Evolutionary conservation across 2,797 vertebrate genomes (phyloP).

Genomic region (Silurus lanzhouensis): DNA sequence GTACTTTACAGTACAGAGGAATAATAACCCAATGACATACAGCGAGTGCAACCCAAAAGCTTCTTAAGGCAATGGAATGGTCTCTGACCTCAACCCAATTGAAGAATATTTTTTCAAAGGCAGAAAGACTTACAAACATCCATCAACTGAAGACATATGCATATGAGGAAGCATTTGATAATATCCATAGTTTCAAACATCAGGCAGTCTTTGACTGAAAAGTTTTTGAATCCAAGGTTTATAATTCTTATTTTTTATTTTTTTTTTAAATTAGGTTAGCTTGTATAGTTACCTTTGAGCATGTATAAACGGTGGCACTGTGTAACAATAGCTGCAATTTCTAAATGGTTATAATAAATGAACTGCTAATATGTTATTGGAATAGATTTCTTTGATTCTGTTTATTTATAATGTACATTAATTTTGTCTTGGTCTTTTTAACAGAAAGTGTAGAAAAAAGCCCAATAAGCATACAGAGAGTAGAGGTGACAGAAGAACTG

Average conservation of each 20-base stretch:
- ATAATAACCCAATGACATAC: neutral
- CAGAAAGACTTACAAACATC: neutral
- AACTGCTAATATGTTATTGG: neutral
- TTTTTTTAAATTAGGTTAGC: neutral
- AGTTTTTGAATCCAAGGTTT: neutral
- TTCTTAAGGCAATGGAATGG: neutral
- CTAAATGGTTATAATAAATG: neutral
- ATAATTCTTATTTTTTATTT: neutral
- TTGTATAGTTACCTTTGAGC: neutral
- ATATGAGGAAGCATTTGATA: neutral
- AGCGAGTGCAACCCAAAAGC: neutral
- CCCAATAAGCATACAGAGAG: constrained; percentile 54
- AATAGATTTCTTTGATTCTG: neutral
- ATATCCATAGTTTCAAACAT: neutral
- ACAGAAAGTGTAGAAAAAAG: constrained; percentile 67
- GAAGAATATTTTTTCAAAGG: neutral
- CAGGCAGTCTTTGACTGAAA: neutral
- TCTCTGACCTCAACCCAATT: neutral
- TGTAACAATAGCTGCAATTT: neutral
- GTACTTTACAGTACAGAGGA: neutral
- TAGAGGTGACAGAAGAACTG: constrained; percentile 62
- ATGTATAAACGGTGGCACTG: neutral
- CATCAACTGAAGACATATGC: neutral
- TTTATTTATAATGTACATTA: neutral
- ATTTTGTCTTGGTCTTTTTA: neutral